Percentiles rank a stretch among this genome's conserved stretches.
Conservation (phyloP, 2,113 vertebrate genomes). For the Festucalex cinctus region DNA sequence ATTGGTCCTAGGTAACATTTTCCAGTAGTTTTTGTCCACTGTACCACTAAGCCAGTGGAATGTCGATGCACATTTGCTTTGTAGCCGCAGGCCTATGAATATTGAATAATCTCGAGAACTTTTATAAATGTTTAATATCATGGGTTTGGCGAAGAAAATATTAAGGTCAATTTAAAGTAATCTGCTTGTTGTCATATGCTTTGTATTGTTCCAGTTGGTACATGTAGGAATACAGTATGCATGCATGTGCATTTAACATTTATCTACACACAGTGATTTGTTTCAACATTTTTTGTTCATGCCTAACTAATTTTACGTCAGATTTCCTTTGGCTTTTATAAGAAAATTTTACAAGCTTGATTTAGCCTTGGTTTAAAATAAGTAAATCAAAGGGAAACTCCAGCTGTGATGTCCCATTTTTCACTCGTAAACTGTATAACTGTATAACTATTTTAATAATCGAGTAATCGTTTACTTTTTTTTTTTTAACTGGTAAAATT, state of each 20-base stretch:
- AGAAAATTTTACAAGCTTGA: conserved; percentile 5
- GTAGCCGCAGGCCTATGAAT: not conserved
- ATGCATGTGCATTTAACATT: too few species aligned
- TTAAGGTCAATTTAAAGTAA: not conserved
- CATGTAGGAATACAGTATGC: too few species aligned
- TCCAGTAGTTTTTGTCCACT: not conserved
- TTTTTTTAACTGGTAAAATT: too few species aligned
- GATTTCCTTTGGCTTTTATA: conserved; percentile 2
- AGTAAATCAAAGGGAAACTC: not conserved
- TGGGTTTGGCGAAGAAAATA: not conserved
- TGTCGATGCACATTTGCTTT: not conserved
- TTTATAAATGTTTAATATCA: not conserved
- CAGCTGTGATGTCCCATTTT: too few species aligned
- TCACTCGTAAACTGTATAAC: too few species aligned
- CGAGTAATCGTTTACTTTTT: too few species aligned
- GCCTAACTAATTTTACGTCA: conserved; percentile 15
- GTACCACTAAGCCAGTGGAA: not conserved
- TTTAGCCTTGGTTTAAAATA: conserved; percentile 8
- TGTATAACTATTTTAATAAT: too few species aligned
- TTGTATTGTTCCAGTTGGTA: too few species aligned
- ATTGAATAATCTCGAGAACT: not conserved
- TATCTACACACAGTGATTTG: too few species aligned
- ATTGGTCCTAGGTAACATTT: not conserved
- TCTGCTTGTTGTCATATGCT: not conserved
- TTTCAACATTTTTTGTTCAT: not conserved